These are phyloP conservation scores for Chaetorhynchus papuensis DNA, from an alignment of 2,113 vertebrate genomes.

Conservation along the genomic window DNA sequence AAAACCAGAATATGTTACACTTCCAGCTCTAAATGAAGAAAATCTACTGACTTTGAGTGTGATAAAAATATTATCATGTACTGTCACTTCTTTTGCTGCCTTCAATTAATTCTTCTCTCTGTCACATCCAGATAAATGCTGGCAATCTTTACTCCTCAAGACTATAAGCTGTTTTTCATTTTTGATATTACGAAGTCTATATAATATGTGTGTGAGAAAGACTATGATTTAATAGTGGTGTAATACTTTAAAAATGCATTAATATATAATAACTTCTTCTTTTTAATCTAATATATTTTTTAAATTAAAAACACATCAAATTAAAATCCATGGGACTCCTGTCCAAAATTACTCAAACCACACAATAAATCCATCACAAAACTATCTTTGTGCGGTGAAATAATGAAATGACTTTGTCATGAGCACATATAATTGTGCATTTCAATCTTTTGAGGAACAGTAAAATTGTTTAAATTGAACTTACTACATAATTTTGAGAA, in stretches of 20 bases:
- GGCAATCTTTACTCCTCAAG: conserved; percentile 11
- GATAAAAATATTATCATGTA: conserved; percentile 6
- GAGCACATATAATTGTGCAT: not conserved
- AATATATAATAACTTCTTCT: not conserved
- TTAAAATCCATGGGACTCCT: not conserved
- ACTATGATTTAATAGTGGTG: not conserved
- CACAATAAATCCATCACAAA: conserved; percentile 34
- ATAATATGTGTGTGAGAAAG: not conserved
- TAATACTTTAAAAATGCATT: conserved; percentile 35
- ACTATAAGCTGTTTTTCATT: conserved; percentile 12
- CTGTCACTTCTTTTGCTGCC: not conserved
- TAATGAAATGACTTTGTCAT: not conserved
- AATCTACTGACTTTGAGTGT: not conserved
- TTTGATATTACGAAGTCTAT: not conserved
- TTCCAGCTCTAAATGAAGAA: not conserved
- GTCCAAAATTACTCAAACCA: not conserved
- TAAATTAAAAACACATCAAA: conserved; percentile 45
- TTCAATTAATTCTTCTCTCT: conserved; percentile 40
- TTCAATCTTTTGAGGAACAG: not conserved
- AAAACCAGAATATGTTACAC: not conserved
- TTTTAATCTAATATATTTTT: not conserved
- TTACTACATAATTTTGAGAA: not conserved
- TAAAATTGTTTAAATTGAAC: not conserved
- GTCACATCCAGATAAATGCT: conserved; percentile 47
- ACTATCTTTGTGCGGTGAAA: not conserved